phyloP scores from a whole-genome alignment of 2,797 vertebrate genomes.

The Xenops minutus region DNA sequence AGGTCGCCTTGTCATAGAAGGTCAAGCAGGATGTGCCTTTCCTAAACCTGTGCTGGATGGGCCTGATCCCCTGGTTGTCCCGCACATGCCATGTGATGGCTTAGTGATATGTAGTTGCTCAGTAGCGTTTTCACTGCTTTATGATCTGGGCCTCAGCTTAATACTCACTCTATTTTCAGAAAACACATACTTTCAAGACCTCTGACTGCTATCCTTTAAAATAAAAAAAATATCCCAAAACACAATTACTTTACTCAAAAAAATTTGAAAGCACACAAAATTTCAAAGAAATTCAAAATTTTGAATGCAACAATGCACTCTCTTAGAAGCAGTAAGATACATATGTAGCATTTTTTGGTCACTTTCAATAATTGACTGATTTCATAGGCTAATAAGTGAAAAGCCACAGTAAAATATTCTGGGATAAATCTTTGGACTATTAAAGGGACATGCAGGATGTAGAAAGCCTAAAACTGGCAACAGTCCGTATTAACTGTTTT shows the following conservation, averaged over 20 bases:
- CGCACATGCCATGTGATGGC: fast-evolving
- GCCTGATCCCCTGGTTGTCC: neutral
- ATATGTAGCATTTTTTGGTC: neutral
- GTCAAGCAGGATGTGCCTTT: neutral
- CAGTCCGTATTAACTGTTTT: neutral
- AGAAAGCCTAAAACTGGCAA: neutral
- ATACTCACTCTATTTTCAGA: neutral
- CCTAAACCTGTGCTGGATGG: neutral
- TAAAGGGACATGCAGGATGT: neutral
- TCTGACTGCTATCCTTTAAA: neutral
- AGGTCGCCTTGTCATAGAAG: neutral
- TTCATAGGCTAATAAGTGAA: neutral
- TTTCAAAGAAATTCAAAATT: too few species aligned
- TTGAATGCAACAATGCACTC: neutral
- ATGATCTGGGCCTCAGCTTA: neutral
- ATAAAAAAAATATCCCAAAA: neutral
- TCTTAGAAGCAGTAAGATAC: neutral
- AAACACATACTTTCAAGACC: neutral
- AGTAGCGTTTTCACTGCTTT: neutral
- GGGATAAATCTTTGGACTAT: neutral
- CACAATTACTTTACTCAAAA: neutral
- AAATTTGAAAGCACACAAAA: neutral
- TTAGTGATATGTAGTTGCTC: neutral
- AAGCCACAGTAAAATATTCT: neutral
- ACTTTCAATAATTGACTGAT: neutral